Percentiles rank a stretch among this genome's conserved stretches.
These are phyloP conservation scores for Alethe diademata DNA, from an alignment of 2,113 vertebrate genomes.

Conservation along the genomic window DNA sequence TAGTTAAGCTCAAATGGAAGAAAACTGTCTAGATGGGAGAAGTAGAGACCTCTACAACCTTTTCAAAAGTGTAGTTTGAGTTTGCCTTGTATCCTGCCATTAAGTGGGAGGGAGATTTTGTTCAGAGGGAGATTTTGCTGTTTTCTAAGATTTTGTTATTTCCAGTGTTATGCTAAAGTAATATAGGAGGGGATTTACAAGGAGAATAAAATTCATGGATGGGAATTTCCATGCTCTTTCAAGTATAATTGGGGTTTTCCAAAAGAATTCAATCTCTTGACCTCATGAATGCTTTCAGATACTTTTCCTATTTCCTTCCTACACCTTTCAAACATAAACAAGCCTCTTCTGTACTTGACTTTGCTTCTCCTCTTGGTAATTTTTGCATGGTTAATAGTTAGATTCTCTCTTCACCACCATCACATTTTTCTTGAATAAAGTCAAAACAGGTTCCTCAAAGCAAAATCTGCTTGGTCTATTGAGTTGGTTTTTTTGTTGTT, in stretches of 20 bases:
- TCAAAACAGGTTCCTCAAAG: not conserved
- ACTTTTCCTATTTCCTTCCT: constrained; percentile 19
- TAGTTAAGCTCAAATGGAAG: constrained; percentile 16
- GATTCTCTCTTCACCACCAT: not conserved
- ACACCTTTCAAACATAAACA: not conserved
- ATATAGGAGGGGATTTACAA: not conserved
- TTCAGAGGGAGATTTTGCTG: not conserved
- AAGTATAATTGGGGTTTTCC: not conserved
- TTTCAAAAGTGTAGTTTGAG: not conserved
- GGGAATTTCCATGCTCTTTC: not conserved
- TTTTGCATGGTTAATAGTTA: not conserved
- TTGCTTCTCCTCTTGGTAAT: not conserved
- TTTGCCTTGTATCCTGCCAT: not conserved
- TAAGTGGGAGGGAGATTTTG: no score
- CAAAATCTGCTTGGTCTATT: not conserved
- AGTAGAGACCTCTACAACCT: not conserved
- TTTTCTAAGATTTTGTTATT: not conserved
- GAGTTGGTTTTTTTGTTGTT: not conserved
- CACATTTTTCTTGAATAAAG: not conserved
- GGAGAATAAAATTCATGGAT: not conserved
- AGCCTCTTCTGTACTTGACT: not conserved
- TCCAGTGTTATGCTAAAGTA: not conserved
- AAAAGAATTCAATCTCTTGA: not conserved
- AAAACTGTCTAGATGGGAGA: not conserved
- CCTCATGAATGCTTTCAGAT: not conserved